Base-by-base conservation (phyloP, 2,797 vertebrate genomes). In the Hippopotamyrus pictus region DNA sequence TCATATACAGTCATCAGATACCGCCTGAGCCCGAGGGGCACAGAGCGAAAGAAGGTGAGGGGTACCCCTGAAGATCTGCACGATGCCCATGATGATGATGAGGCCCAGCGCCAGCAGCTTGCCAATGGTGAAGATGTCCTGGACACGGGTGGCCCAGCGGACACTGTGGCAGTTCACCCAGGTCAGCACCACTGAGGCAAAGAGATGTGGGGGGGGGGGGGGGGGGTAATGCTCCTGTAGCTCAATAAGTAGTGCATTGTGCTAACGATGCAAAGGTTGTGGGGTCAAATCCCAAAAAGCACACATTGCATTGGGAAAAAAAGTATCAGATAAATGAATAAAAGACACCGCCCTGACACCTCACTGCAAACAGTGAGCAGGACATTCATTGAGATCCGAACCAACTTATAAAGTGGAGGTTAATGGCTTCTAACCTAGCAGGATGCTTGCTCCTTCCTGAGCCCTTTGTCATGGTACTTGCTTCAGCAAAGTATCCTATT, bases 81-180 rank as follows among this genome's bases (percentile, higher is more conserved):
- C 76, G 3, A 82, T 3, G 6, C 76, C 76, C 76, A 82, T 82
- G 76, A 22, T n/a, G 19, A 82, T 82, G 41, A 82, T 82, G 76
- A 82, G 76, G 41, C 76, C 41, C 41, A 82, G 41, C 0, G 76
- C 76, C 41, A 82, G 76, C 76, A 82, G 76, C 76, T 82, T 82
- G 37, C 76, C 76, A 7, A 82, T 4, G 76, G 76, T 82, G 76
- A 82, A 82, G 76, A 82, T 46, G 76, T 82, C 76, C 76, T 82
- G 76, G 17, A 82, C 76, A 8, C 76, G 76, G 8, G 76, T 82
- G 41, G 76, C 76, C 76, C 76, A 82, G 41, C 76, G 76, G 37
- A 82, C 76, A n/a, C 76, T 82, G 76, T 46, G 76, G 19, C 76
- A 82, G 37, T 82, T 82, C 41, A 82, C 76, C 76, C 76, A 82